Evolutionary conservation across 2,888 invertebrate genomes (phyloP).

Genomic region (Melitaea athalia): DNA sequence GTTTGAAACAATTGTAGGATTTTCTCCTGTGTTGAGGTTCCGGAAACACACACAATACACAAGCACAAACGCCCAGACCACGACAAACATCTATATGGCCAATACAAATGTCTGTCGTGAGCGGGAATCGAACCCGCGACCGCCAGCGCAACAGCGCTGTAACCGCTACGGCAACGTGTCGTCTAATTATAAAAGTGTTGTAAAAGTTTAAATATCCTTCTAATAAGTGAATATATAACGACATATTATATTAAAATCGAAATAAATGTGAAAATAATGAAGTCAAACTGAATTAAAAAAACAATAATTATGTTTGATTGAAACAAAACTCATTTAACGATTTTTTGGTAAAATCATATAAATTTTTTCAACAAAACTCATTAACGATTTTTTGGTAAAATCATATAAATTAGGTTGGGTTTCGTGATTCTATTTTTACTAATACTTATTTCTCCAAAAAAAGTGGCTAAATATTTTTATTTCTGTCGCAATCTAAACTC

Average conservation of each 20-base stretch:
- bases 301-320: background rate
- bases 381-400: background rate
- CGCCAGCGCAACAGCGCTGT: no score
- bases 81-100: no score
- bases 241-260: background rate
- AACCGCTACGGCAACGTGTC: no score
- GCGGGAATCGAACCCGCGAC: no score
- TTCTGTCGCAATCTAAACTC: slow-evolving; percentile 44
- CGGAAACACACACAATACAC: no score
- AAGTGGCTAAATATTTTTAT: slow-evolving; percentile 21
- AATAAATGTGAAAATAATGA: background rate
- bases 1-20: background rate
- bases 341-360: background rate
- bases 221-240: background rate
- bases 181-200: background rate
- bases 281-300: background rate
- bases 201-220: no score
- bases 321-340: background rate
- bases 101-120: no score
- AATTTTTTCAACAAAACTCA: background rate
- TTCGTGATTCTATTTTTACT: slow-evolving; percentile 8
- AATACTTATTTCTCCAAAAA: background rate
- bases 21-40: no score
- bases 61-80: no score
- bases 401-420: background rate